phyloP scores from a whole-genome alignment of 1,140 invertebrate species.

The Daktulosphaira vitifoliae region DNA sequence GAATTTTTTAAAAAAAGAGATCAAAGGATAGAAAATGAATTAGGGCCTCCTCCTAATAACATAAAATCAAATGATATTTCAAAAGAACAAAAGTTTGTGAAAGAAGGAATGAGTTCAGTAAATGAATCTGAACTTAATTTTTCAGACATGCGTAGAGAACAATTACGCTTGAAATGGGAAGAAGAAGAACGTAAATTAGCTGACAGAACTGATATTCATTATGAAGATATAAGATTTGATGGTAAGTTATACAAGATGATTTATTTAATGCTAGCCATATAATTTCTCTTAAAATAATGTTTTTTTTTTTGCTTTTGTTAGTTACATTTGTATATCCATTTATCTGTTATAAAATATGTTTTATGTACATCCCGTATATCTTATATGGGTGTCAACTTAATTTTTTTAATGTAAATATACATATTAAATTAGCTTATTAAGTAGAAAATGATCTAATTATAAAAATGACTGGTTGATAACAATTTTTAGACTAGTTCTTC shows the following conservation, averaged over 20 bases:
- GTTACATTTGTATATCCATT: too few species aligned
- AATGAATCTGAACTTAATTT: constrained; percentile 42
- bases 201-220: constrained; percentile 66
- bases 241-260: constrained; percentile 48
- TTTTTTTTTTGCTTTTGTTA: too few species aligned
- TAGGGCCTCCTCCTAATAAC: constrained; percentile 13
- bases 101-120: constrained; percentile 1
- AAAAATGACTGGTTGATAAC: too few species aligned
- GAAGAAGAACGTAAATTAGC: constrained; percentile 51
- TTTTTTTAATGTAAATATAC: too few species aligned
- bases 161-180: constrained; percentile 56
- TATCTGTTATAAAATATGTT: too few species aligned
- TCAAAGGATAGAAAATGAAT: constrained; percentile 44
- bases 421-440: too few species aligned
- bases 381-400: too few species aligned
- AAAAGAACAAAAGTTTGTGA: constrained; percentile 35
- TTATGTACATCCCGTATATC: too few species aligned
- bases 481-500: too few species aligned
- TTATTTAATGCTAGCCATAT: too few species aligned
- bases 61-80: constrained; percentile 19
- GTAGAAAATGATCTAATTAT: too few species aligned
- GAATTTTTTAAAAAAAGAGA: constrained; percentile 59
- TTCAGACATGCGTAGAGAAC: constrained; percentile 50
- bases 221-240: constrained; percentile 79
- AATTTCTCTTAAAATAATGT: too few species aligned